Base-by-base conservation (phyloP, 2,888 invertebrate species). In the Stegophylla sp. region DNA sequence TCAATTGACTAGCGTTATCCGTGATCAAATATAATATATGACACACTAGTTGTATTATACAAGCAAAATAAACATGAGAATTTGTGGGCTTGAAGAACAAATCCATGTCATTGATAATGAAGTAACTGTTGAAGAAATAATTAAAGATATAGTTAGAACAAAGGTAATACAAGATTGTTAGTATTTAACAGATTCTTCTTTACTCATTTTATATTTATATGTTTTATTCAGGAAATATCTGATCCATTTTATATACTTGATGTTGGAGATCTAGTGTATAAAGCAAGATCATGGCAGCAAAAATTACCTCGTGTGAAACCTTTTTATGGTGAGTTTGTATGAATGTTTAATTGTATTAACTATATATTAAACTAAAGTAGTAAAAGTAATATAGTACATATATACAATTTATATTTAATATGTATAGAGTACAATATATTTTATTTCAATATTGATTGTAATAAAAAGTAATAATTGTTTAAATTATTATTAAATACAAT, bases 161-260 rank as follows among this genome's bases (percentile, higher is more conserved):
- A 79, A 79, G 71, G 79, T 79, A 66, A 43, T 43, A 7, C 17
- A 5, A 26, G 23, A 45, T 67, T 26, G 1, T 43, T 45, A 4
- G 26, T 41, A 12, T 2, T 34, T 59, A 23, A 61, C 28, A 20
- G 41, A 43, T 76, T 59, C 66, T 53, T 34, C 26, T 59, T 41
- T 20, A 17, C 9, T 51, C 41, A 13, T n/a, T n/a, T n/a, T n/a
- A n/a, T n/a, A 26, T 43, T 12, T n/a, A 64, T 75, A 64, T 63
- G 69, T 56, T 69, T 66, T 64, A 83, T 83, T 67, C 84, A 88
- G 88, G 87, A 89, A 64, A 92, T 92, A 88, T 97, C 97, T 87
- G 96, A 97, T 86, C 93, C 97, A 59, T 95, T 97, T 87, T 95
- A 94, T 86, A 91, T 98, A 83, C 92, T 94, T 87, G 93, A 97